Base-by-base conservation (phyloP, 2,113 vertebrate genomes). In the Mesoclemmys tuberculata region DNA sequence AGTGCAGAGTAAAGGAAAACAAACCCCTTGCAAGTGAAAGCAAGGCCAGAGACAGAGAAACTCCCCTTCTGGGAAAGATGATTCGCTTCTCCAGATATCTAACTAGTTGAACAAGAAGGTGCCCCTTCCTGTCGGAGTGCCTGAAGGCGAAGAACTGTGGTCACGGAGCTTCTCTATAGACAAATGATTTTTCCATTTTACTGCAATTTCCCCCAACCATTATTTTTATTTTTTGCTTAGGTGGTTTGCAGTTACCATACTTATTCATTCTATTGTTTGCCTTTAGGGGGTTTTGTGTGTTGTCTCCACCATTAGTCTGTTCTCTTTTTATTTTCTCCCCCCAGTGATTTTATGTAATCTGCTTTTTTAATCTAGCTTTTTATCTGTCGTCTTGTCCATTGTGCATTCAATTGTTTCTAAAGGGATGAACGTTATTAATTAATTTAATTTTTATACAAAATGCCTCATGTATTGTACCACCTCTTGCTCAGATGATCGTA, bases 161-260 rank as follows among this genome's bases (percentile, higher is more conserved):
- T 90, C 1, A 4, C 79, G 77, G 29, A 90, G n/a, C 29, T 95
- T 85, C 1, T 4, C 31, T 92, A 48, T 14, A 92, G 84, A 92
- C 81, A 95, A 95, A 95, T 80, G 11, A 88, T 85, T 86, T 95
- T 92, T 49, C 11, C 68, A 24, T 94, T 97, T 97, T 95, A 94
- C 80, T 96, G 89, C 90, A 90, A 56, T 96, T 95, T 95, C 38
- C 56, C 46, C 10, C 71, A 68, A 56, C 82, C 11, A 0, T 94
- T 95, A 83, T 93, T 94, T 96, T 92, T 92, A 79, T 90, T 95
- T 97, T 96, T 97, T 97, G 95, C 90, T 98, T 96, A 97, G 93
- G 95, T 96, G 86, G 92, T 94, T 95, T 90, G 94, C 90, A 91
- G 75, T 93, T 94, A 68, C 92, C 61, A 55, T 71, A 79, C 64